Evolutionary conservation across 2,888 invertebrate species (phyloP).

Genomic region (Coenonympha glycerion): DNA sequence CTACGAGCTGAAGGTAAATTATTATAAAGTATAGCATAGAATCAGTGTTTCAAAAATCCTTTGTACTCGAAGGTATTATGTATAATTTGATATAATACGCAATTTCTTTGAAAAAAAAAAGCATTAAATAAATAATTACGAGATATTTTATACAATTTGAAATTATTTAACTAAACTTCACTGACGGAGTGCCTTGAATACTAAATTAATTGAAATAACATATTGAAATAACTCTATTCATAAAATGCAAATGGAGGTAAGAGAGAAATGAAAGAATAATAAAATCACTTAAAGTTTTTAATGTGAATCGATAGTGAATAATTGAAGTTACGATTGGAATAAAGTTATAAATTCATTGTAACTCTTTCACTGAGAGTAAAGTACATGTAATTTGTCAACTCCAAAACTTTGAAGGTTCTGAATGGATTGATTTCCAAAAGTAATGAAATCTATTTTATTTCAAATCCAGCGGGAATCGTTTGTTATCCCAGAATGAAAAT

Average conservation of each 20-base stretch:
- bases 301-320: background rate
- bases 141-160: background rate
- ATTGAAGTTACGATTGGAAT: background rate
- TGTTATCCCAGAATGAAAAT: no score
- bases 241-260: conserved; percentile 4
- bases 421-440: no score
- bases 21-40: no score
- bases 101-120: background rate
- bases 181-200: background rate
- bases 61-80: no score
- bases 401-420: no score
- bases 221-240: conserved; percentile 2
- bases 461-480: no score
- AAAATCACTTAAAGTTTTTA: background rate
- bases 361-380: background rate
- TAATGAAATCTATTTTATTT: no score
- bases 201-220: background rate
- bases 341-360: background rate
- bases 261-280: background rate
- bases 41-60: no score
- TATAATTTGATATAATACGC: no score
- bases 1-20: no score
- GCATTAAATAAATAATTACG: background rate
- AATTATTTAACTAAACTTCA: background rate
- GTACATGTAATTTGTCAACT: no score